Conservation (phyloP, 2,797 vertebrate genomes). For the Tadarida brasiliensis region DNA sequence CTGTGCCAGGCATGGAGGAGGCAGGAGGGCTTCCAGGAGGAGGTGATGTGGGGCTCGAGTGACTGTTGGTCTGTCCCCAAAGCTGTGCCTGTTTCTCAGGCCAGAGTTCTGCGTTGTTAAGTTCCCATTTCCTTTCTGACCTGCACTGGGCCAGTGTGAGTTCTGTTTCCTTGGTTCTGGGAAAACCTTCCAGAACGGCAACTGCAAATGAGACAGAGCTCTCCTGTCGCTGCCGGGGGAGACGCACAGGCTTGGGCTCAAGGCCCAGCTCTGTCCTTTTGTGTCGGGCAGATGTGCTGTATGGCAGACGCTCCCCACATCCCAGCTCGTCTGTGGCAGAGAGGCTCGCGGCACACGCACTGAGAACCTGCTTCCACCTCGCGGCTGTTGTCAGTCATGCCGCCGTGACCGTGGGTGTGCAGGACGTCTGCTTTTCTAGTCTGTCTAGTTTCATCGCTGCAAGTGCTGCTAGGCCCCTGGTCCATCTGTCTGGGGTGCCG, state of each 20-base stretch:
- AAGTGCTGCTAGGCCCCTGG: neutral
- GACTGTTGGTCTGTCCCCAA: neutral
- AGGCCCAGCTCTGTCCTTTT: neutral
- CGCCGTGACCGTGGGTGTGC: rapidly evolving
- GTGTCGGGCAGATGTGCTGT: neutral
- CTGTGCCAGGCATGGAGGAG: neutral
- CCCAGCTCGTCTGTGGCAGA: rapidly evolving
- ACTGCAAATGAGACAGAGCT: neutral
- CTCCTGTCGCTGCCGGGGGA: rapidly evolving
- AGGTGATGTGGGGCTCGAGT: neutral
- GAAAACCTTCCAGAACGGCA: neutral
- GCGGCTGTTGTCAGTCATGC: neutral
- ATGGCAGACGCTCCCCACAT: rapidly evolving
- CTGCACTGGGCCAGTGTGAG: too few relatives aligned
- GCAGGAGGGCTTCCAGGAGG: neutral
- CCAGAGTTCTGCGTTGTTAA: neutral
- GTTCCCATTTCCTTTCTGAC: neutral
- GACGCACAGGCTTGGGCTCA: too few relatives aligned
- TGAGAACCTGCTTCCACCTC: neutral
- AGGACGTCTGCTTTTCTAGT: rapidly evolving
- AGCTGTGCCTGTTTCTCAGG: neutral
- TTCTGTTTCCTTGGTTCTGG: neutral
- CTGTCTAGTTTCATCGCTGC: neutral
- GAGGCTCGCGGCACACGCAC: rapidly evolving
- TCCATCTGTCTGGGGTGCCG: rapidly evolving